Conservation (phyloP, 2,888 invertebrate genomes). For the Steinernema hermaphroditum region DNA sequence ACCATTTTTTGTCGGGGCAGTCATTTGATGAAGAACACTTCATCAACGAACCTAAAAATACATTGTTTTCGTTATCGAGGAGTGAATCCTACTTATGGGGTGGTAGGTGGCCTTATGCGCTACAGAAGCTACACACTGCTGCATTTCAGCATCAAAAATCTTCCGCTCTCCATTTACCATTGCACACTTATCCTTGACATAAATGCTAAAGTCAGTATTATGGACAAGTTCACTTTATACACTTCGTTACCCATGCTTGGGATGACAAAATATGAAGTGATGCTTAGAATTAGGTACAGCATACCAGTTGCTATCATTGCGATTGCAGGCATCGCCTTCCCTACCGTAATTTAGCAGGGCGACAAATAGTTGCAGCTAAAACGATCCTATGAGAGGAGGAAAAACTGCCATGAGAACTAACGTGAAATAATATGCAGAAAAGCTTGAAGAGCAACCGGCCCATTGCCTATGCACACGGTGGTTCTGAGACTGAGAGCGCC, state of each 20-base stretch:
- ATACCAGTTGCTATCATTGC: constrained; percentile 38
- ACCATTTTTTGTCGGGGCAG: constrained; percentile 37
- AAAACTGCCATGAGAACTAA: not conserved
- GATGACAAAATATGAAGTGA: constrained; percentile 41
- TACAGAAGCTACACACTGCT: constrained; percentile 36
- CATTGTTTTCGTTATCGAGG: too few species aligned
- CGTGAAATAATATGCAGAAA: not conserved
- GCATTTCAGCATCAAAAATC: constrained; percentile 32
- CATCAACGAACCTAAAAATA: constrained; percentile 24
- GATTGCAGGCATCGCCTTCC: constrained; percentile 40
- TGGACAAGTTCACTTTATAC: not conserved
- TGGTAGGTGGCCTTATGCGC: constrained; percentile 17
- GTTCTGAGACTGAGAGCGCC: not conserved
- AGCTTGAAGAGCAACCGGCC: constrained; percentile 8
- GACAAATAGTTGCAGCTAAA: not conserved
- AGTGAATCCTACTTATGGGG: constrained; percentile 13
- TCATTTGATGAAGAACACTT: constrained; percentile 30
- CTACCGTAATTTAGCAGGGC: constrained; percentile 34
- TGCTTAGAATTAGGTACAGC: constrained; percentile 36
- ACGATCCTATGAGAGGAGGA: not conserved
- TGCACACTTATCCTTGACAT: constrained; percentile 37
- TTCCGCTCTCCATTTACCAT: constrained; percentile 31
- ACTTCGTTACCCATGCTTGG: constrained; percentile 34
- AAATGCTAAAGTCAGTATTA: constrained; percentile 13
- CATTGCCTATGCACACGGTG: not conserved